A percentile compares a stretch with the other conserved stretches of the same genome.
phyloP scores from a whole-genome alignment of 2,113 vertebrate genomes.

The Acrocephalus arundinaceus region DNA sequence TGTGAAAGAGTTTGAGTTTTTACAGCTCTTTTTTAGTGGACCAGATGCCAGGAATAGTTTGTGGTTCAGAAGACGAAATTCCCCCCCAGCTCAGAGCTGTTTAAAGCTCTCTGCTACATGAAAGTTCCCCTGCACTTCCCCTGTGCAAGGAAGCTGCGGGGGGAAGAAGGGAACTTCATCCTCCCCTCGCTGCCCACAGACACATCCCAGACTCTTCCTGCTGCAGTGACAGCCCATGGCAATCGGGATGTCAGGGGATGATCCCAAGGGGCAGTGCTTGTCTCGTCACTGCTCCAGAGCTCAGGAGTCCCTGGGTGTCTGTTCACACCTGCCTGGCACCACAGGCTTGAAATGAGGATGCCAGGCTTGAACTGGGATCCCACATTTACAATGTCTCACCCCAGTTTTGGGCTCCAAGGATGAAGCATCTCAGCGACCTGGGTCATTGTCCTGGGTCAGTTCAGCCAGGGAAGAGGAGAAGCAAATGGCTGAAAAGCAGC shows the following conservation, averaged over 20 bases:
- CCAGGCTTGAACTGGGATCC: background rate
- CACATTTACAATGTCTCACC: background rate
- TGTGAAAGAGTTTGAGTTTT: background rate
- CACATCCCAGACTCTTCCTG: background rate
- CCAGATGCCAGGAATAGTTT: background rate
- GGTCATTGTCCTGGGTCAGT: background rate
- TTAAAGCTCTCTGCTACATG: background rate
- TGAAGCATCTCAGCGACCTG: background rate
- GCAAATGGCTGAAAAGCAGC: background rate
- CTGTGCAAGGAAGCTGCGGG: accelerated
- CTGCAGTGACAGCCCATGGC: accelerated
- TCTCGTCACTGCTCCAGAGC: background rate
- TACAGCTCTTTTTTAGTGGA: background rate
- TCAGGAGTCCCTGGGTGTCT: background rate
- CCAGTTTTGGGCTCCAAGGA: background rate
- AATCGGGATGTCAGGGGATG: background rate
- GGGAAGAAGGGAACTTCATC: background rate
- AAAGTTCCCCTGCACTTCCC: background rate
- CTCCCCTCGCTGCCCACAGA: background rate
- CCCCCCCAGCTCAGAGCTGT: background rate
- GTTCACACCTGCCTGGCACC: background rate
- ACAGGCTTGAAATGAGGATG: background rate
- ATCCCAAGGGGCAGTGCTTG: background rate
- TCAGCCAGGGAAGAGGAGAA: background rate
- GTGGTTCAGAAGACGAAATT: background rate